phyloP scores from a whole-genome alignment of 2,797 vertebrate genomes.

The Anniella stebbinsi region DNA sequence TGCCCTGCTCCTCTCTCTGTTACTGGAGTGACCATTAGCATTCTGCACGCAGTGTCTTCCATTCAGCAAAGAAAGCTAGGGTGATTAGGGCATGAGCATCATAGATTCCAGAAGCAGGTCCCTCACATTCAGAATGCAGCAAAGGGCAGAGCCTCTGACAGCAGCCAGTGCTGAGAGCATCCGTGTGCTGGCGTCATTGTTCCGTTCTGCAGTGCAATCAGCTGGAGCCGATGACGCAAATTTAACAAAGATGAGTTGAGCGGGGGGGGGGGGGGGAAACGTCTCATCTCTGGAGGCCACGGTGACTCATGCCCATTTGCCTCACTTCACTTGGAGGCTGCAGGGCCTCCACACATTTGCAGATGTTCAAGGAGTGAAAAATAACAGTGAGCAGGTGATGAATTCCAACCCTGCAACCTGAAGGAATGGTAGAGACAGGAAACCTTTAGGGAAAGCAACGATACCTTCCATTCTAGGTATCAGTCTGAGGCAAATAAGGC shows the following conservation, averaged over 20 bases:
- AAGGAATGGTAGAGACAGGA: background rate
- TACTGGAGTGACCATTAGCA: background rate
- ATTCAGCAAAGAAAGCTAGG: background rate
- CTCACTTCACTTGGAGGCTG: conserved; percentile 44
- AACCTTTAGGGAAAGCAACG: background rate
- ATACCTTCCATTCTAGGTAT: background rate
- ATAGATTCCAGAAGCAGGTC: background rate
- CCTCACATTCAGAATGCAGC: background rate
- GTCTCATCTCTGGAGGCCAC: conserved; percentile 56
- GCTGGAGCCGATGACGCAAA: conserved; percentile 54
- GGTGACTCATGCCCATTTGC: conserved; percentile 66
- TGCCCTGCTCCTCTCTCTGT: background rate
- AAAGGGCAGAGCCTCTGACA: conserved; percentile 1
- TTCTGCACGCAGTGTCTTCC: background rate
- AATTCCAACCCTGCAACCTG: background rate
- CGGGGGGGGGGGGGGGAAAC: conserved; percentile 36
- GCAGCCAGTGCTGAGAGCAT: background rate
- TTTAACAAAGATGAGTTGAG: conserved; percentile 38
- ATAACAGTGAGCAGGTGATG: background rate
- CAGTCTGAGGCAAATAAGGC: too few species aligned
- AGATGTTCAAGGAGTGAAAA: background rate
- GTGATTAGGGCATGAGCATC: background rate
- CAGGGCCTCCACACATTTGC: background rate
- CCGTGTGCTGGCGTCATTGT: conserved; percentile 28
- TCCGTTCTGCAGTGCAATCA: conserved; percentile 37